Evolutionary conservation across 1,140 invertebrate species (phyloP), one percentile per base, ranked within the genome.

Genomic region (Pachypeltis micranthus): DNA sequence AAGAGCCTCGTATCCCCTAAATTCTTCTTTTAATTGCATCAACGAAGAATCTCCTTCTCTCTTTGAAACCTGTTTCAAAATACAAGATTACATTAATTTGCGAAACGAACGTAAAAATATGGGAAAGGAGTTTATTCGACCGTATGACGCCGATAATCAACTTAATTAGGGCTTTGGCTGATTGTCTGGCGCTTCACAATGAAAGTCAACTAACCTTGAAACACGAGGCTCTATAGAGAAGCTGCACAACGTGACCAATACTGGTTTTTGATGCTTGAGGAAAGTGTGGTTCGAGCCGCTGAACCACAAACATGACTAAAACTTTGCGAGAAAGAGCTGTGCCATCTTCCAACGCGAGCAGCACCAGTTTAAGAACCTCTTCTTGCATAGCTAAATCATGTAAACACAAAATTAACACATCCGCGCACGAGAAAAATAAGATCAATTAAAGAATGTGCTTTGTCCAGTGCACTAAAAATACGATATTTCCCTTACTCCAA

Each of bases 11-110:
- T 98, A 98, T 1, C 89, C 91, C 16, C 95, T 82, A 72, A 96
- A 99, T 71, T 99, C 95, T 71, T 98, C 93, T 74, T 98, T 98
- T 2, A 99, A 73, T 75, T 98, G 94, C 96, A 99, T 99, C 31
- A 99, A 75, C 1, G 95, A 98, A 0, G 95, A 98, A 77, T 98
- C 94, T 14, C 92, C 92, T 72, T 97, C 94, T 24, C 96, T 80
- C 77, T 99, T 99, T 7, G 93, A 93, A 47, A 97, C 93, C 89
- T 91, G 69, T n/a, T n/a, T n/a, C 10, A 61, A 68, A n/a, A n/a
- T n/a, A n/a, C n/a, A n/a, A n/a, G n/a, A n/a, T n/a, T n/a, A n/a
- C n/a, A n/a, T n/a, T n/a, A n/a, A n/a, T n/a, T n/a, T n/a, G n/a
- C n/a, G n/a, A n/a, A n/a, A n/a, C n/a, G n/a, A n/a, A n/a, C n/a